These are phyloP conservation scores for Rhinopomastus cyanomelas DNA, from an alignment of 2,113 vertebrate genomes.

Conservation along the genomic window DNA sequence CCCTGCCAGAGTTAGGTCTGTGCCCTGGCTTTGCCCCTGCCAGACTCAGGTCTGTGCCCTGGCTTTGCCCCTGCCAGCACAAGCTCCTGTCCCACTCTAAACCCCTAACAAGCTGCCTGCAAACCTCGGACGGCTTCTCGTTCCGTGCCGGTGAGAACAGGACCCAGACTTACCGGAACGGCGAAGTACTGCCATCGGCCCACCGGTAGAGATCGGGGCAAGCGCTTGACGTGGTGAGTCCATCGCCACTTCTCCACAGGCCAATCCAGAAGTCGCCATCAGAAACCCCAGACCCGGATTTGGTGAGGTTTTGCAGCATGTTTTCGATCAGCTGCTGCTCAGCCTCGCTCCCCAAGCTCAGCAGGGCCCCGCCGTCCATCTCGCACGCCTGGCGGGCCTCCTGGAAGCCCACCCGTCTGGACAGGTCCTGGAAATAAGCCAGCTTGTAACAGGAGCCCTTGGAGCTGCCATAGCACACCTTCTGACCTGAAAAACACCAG, in stretches of 20 bases:
- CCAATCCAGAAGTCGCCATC: slow-evolving; percentile 99
- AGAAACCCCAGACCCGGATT: slow-evolving; percentile 79
- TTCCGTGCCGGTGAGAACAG: no score
- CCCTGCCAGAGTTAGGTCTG: no score
- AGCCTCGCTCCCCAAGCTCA: slow-evolving; percentile 82
- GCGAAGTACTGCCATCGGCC: slow-evolving; percentile 84
- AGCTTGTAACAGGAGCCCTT: slow-evolving; percentile 90
- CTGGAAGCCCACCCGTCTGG: slow-evolving; percentile 88
- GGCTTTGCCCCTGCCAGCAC: no score
- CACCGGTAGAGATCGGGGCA: slow-evolving; percentile 91
- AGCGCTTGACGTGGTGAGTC: slow-evolving; percentile 70
- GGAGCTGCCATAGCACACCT: slow-evolving; percentile 81
- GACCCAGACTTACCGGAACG: slow-evolving; percentile 80
- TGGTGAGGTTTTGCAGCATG: slow-evolving; percentile 85
- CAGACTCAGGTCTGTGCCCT: no score
- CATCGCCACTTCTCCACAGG: slow-evolving; percentile 81
- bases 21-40: no score
- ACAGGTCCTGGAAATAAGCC: slow-evolving; percentile 92
- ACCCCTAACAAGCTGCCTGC: no score
- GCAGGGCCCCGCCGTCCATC: slow-evolving; percentile 83
- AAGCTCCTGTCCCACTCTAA: no score
- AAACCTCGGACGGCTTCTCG: no score
- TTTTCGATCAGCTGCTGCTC: slow-evolving; percentile 88
- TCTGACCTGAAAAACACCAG: slow-evolving; percentile 82
- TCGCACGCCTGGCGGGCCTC: slow-evolving; percentile 88